Percentiles rank a stretch among this genome's conserved stretches.
Evolutionary conservation across 2,797 vertebrate genomes (phyloP).

Genomic region (Podarcis siculus): DNA sequence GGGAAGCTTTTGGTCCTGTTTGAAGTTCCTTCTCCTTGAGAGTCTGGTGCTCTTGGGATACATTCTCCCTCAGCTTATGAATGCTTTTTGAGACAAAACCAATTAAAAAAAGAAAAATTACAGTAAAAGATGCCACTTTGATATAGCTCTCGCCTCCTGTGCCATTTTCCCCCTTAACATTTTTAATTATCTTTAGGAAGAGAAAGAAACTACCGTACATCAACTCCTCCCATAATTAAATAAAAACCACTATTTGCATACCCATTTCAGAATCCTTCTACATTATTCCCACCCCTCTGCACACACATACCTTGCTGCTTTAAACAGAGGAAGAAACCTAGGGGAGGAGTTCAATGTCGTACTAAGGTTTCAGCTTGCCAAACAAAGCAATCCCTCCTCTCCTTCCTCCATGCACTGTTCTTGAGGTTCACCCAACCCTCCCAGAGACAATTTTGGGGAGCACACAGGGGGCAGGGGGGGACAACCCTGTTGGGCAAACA

Average conservation of each 20-base stretch:
- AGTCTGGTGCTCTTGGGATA: constrained; percentile 89
- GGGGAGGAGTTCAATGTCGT: neutral
- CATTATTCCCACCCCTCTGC: neutral
- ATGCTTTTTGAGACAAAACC: constrained; percentile 79
- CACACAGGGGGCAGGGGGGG: too few species aligned
- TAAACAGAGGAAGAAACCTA: too few species aligned
- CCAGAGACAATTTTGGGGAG: too few species aligned
- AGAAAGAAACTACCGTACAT: neutral
- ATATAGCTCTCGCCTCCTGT: neutral
- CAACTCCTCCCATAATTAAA: neutral
- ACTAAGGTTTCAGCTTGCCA: too few species aligned
- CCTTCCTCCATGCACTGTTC: too few species aligned
- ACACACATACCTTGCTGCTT: neutral
- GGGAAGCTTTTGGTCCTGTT: constrained; percentile 89
- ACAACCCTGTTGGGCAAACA: too few species aligned
- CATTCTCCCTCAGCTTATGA: constrained; percentile 87
- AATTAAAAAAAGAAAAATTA: neutral
- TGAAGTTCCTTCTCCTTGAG: constrained; percentile 91
- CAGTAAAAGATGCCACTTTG: neutral
- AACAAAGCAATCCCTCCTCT: too few species aligned
- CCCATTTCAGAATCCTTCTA: neutral
- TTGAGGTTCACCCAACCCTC: too few species aligned
- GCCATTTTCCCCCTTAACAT: neutral
- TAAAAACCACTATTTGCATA: neutral
- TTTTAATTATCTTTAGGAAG: neutral